Conservation (phyloP, 2,888 invertebrate species). For the Rhopalosiphum nymphaeae region DNA sequence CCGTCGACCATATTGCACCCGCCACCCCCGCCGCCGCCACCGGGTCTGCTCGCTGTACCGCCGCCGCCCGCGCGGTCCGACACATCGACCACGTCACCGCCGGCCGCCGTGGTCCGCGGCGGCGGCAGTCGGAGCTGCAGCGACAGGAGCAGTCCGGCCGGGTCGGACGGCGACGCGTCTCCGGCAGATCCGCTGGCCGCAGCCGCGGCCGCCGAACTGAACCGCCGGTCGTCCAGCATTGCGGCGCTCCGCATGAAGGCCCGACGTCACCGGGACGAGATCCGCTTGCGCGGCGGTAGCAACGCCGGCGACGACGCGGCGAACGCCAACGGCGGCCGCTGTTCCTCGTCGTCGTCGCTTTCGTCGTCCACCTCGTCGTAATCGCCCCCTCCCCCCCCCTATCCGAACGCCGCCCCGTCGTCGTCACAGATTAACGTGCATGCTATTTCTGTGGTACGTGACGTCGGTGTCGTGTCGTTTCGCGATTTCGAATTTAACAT, state of each 20-base stretch:
- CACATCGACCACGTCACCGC: slow-evolving; percentile 70
- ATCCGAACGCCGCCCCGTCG: background rate
- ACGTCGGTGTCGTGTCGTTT: too few species aligned
- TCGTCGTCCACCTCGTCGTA: slow-evolving; percentile 36
- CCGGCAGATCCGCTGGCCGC: background rate
- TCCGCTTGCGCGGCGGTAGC: slow-evolving; percentile 77
- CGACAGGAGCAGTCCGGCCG: slow-evolving; percentile 73
- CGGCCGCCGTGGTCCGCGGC: slow-evolving; percentile 67
- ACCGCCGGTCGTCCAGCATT: slow-evolving; percentile 86
- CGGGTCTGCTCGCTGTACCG: background rate
- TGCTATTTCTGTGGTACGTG: too few species aligned
- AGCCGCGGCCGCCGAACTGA: slow-evolving; percentile 66
- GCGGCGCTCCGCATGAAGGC: slow-evolving; percentile 89
- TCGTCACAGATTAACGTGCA: too few species aligned
- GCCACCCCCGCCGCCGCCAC: slow-evolving; percentile 69
- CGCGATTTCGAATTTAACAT: too few species aligned
- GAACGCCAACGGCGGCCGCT: background rate
- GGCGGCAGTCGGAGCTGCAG: slow-evolving; percentile 69
- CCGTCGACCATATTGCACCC: slow-evolving; percentile 72
- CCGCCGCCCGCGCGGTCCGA: background rate
- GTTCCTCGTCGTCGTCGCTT: slow-evolving; percentile 41
- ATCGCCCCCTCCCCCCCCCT: background rate
- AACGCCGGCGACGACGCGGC: slow-evolving; percentile 72
- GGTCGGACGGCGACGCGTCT: slow-evolving; percentile 70
- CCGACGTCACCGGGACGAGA: slow-evolving; percentile 82